These are phyloP conservation scores for Solen grandis DNA, from an alignment of 1,140 invertebrate species.

Conservation along the genomic window DNA sequence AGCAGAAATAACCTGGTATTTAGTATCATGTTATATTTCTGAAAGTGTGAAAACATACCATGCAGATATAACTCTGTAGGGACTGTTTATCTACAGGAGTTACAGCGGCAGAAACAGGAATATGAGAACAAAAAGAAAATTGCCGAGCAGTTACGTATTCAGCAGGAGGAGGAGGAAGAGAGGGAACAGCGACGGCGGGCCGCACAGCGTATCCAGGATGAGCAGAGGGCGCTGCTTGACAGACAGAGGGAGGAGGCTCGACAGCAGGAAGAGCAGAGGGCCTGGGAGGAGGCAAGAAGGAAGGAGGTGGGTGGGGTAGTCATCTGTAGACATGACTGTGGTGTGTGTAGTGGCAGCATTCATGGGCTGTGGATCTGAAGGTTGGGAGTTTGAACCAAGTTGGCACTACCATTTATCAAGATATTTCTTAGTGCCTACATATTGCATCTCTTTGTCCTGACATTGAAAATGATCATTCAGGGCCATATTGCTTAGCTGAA, in stretches of 20 bases:
- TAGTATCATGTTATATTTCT: no score
- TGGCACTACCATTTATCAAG: neutral
- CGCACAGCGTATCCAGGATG: slow-evolving; percentile 48
- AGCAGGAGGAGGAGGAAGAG: slow-evolving; percentile 50
- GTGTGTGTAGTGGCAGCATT: neutral
- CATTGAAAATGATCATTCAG: neutral
- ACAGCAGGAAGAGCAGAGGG: neutral
- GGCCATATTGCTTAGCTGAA: no score
- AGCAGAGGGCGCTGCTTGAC: slow-evolving; percentile 40
- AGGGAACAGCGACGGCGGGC: slow-evolving; percentile 40
- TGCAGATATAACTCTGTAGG: no score
- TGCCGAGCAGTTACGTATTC: slow-evolving; percentile 47
- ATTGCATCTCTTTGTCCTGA: no score
- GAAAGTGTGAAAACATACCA: no score
- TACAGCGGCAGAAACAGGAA: slow-evolving; percentile 51
- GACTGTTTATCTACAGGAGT: slow-evolving; percentile 32
- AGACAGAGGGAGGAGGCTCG: slow-evolving; percentile 41
- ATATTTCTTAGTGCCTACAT: no score
- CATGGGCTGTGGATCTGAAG: neutral
- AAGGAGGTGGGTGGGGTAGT: neutral
- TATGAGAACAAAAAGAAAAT: slow-evolving; percentile 52
- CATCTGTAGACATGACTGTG: neutral
- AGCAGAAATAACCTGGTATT: no score
- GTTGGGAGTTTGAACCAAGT: neutral
- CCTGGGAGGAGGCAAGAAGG: neutral